A percentile compares a stretch with the other conserved stretches of the same genome.
Conservation (phyloP, 1,140 invertebrate genomes). For the Temnothorax longispinosus region DNA sequence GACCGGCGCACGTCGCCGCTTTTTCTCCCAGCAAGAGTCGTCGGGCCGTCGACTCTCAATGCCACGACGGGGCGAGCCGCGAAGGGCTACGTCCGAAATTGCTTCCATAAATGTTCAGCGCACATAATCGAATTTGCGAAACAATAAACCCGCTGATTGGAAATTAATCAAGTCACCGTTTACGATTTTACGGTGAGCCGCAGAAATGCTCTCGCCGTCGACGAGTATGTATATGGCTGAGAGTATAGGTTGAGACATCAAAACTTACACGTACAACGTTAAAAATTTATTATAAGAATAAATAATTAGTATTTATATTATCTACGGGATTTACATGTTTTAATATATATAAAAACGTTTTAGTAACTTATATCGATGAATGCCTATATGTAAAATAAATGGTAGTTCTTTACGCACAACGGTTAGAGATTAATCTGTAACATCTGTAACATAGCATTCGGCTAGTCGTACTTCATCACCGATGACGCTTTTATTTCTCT, state of each 20-base stretch:
- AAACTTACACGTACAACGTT: constrained; percentile 42
- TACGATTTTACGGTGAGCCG: constrained; percentile 38
- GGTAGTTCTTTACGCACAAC: constrained; percentile 8
- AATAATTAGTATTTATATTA: constrained; percentile 54
- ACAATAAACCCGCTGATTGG: constrained; percentile 47
- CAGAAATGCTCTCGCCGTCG: constrained; percentile 7
- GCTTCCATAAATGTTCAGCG: constrained; percentile 53
- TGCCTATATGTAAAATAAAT: constrained; percentile 32
- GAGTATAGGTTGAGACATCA: constrained; percentile 32
- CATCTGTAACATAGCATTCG: constrained; percentile 5
- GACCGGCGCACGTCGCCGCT: constrained; percentile 67
- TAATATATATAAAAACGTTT: constrained; percentile 28
- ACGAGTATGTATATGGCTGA: neutral
- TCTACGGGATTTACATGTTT: constrained; percentile 33
- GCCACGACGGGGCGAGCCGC: constrained; percentile 10
- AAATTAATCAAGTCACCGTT: constrained; percentile 54
- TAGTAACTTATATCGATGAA: constrained; percentile 44
- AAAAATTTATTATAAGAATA: constrained; percentile 59
- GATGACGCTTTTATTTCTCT: neutral
- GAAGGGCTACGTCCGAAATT: constrained; percentile 48
- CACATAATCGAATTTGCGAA: constrained; percentile 57
- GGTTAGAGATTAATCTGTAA: constrained; percentile 17
- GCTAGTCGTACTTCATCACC: neutral
- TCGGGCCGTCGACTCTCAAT: constrained; percentile 55
- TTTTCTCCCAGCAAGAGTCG: constrained; percentile 60